phyloP scores from a whole-genome alignment of 2,113 vertebrate species.

The Entelurus aequoreus region DNA sequence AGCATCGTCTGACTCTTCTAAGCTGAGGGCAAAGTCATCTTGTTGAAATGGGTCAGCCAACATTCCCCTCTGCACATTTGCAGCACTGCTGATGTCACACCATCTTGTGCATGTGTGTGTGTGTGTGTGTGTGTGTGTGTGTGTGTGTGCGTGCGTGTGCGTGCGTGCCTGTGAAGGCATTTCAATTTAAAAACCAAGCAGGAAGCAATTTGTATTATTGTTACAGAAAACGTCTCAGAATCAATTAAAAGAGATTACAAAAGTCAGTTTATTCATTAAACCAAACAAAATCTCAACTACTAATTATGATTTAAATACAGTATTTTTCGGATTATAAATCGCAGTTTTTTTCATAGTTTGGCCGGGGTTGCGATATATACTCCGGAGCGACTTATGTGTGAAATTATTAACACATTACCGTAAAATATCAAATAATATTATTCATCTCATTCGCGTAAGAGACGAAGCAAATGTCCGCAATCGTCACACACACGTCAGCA shows the following conservation, averaged over 20 bases:
- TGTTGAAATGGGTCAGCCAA: conserved; percentile 56
- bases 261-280: background rate
- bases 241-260: background rate
- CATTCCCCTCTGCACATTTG: conserved; percentile 36
- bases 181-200: conserved; percentile 8
- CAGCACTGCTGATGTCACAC: conserved; percentile 54
- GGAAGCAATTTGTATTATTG: background rate
- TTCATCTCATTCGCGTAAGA: too few relatives aligned
- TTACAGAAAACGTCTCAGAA: background rate
- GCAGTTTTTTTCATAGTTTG: too few relatives aligned
- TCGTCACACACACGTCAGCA: too few relatives aligned
- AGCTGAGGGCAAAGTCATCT: conserved; percentile 42
- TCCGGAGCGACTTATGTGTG: too few relatives aligned
- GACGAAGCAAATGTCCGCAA: too few relatives aligned
- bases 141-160: conserved; percentile 4
- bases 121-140: conserved; percentile 9
- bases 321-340: too few relatives aligned
- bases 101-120: conserved; percentile 17
- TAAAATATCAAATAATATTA: too few relatives aligned
- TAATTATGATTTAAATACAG: background rate
- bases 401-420: too few relatives aligned
- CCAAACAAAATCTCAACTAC: background rate
- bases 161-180: conserved; percentile 12
- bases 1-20: conserved; percentile 27
- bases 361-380: too few relatives aligned